Conservation (phyloP, 2,888 invertebrate species). For the Glyphotaelius pellucidus region DNA sequence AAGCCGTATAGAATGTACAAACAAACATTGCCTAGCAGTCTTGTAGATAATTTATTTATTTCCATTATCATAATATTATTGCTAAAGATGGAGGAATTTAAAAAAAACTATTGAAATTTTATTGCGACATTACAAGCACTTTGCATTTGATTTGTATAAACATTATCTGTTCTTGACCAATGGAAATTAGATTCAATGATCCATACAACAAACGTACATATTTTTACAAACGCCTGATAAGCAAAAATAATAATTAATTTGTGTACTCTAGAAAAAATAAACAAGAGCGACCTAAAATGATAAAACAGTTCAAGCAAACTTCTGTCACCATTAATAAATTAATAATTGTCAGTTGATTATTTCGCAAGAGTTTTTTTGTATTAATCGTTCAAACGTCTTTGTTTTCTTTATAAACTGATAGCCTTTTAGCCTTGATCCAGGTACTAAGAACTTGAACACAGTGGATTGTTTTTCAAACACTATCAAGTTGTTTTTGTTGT, state of each 20-base stretch:
- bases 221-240: not conserved
- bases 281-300: not conserved
- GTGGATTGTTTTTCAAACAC: not conserved
- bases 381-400: not conserved
- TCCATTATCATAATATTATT: too few relatives aligned
- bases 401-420: not conserved
- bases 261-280: too few relatives aligned
- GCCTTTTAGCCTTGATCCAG: not conserved
- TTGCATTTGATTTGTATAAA: not conserved
- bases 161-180: not conserved
- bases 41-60: too few relatives aligned
- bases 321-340: not conserved
- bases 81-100: too few relatives aligned
- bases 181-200: not conserved
- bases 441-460: not conserved
- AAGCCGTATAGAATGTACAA: too few relatives aligned
- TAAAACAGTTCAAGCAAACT: not conserved
- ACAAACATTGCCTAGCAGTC: too few relatives aligned
- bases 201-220: not conserved
- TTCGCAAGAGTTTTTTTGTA: not conserved
- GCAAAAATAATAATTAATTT: too few relatives aligned
- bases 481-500: too few relatives aligned
- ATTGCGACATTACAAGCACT: not conserved
- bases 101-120: too few relatives aligned
- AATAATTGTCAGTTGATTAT: not conserved